Percentiles rank a stretch among this genome's conserved stretches.
phyloP scores from a whole-genome alignment of 2,797 vertebrate species.

The Pseudocheirus occidentalis region DNA sequence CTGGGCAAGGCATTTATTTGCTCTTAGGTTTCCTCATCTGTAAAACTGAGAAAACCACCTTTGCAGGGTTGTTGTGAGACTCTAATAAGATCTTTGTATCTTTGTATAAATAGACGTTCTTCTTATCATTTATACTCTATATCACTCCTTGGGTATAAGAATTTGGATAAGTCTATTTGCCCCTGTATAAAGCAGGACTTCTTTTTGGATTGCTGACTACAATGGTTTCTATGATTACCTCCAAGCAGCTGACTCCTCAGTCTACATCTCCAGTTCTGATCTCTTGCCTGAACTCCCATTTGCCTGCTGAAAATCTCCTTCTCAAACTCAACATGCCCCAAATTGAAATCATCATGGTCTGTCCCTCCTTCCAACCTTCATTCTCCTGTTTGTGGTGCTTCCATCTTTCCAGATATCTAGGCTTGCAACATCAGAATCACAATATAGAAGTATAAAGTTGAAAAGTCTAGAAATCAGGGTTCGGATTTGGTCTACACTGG shows the following conservation, averaged over 20 bases:
- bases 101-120: neutral
- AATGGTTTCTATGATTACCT: neutral
- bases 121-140: conserved; percentile 53
- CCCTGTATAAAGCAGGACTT: conserved; percentile 18
- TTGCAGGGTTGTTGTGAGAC: neutral
- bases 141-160: conserved; percentile 1
- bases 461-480: neutral
- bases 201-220: conserved; percentile 12
- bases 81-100: neutral
- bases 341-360: neutral
- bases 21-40: neutral
- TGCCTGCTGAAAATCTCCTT: neutral
- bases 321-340: neutral
- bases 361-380: neutral
- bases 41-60: neutral
- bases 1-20: neutral
- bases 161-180: neutral
- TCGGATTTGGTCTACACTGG: neutral
- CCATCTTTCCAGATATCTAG: neutral
- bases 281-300: neutral
- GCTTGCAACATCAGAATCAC: neutral
- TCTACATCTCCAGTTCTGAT: neutral
- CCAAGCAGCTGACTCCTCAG: neutral
- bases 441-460: neutral
- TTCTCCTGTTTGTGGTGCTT: neutral